Base-by-base conservation (phyloP, 2,113 vertebrate genomes). In the Halichoerus grypus region DNA sequence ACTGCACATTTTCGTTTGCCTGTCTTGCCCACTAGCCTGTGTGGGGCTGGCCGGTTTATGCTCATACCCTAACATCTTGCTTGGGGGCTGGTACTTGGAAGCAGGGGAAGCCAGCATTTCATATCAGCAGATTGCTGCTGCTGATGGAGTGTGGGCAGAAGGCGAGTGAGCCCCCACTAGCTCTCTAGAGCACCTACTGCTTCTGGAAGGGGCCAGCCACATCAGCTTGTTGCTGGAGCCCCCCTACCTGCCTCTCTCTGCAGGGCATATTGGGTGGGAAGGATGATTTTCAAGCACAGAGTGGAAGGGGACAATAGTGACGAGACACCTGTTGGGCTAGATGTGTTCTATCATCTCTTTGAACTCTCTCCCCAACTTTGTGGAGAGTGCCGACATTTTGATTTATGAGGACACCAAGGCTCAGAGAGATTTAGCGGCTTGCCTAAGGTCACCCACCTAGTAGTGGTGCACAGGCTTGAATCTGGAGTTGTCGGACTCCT, bases 211-310 rank as follows among this genome's bases (percentile, higher is more conserved):
- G 63, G 31, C n/a, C 33, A 42, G 15, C 9, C 57, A 84, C 81
- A 21, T 26, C 51, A 36, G 0, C 4, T 24, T 15, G 33, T 0
- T 18, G 46, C 13, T 80, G 15, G 9, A 10, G 4, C 31, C 2
- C 19, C 5, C 33, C 71, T 21, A 31, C 26, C 7, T 28, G 13
- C 63, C 46, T 42, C 19, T 42, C 31, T 84, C 74, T 77, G 36
- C 12, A 76, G 49, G 57, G 36, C 7, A 31, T 46, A 42, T n/a
- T 36, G 22, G 12, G 4, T 3, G 33, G 5, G 55, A 42, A 15
- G 13, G 63, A 8, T 49, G 77, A 85, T 71, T 91, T 83, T 65
- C 28, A 69, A 76, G 72, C 72, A 59, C 65, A 80, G 46, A 26
- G 42, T 7, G 2, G 55, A 63, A 13, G 15, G 57, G 26, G 5